These are phyloP conservation scores for Drosophila parthenogenetica DNA, from an alignment of 2,888 invertebrate species.

Conservation along the genomic window DNA sequence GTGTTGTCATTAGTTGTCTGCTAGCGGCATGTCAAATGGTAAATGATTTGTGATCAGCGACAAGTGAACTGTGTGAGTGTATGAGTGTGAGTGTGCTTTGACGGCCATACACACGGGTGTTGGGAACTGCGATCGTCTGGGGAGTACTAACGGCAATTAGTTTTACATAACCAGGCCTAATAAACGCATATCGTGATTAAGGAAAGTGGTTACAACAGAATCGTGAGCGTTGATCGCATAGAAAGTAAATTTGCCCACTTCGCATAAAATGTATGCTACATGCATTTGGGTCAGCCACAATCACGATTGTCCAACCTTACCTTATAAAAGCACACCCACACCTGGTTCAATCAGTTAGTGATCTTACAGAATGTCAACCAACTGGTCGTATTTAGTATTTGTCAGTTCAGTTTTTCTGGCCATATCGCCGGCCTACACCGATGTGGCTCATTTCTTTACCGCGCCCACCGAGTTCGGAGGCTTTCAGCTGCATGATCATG, in stretches of 20 bases:
- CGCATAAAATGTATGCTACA: slow-evolving; percentile 27
- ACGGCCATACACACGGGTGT: slow-evolving; percentile 32
- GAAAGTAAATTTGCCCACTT: slow-evolving; percentile 55
- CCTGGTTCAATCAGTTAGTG: slow-evolving; percentile 49
- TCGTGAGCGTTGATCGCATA: slow-evolving; percentile 23
- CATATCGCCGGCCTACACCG: slow-evolving; percentile 38
- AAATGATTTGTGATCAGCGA: slow-evolving; percentile 75
- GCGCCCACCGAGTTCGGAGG: slow-evolving; percentile 67
- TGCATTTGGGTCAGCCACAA: slow-evolving; percentile 50
- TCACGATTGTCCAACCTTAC: slow-evolving; percentile 55
- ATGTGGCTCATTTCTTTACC: slow-evolving; percentile 77
- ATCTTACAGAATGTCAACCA: slow-evolving; percentile 53
- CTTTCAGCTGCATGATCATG: slow-evolving; percentile 61
- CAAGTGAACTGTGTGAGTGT: slow-evolving; percentile 38
- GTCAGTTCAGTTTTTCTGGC: slow-evolving; percentile 10
- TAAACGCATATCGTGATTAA: slow-evolving; percentile 63
- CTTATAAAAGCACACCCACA: slow-evolving; percentile 66
- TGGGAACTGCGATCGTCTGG: slow-evolving; percentile 24
- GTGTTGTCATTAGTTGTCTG: slow-evolving; percentile 76
- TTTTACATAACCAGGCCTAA: slow-evolving; percentile 70
- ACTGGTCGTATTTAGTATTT: slow-evolving; percentile 41
- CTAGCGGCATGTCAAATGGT: slow-evolving; percentile 74
- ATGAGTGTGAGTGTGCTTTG: background rate
- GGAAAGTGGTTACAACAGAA: slow-evolving; percentile 71
- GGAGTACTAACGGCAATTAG: slow-evolving; percentile 61